phyloP scores from a whole-genome alignment of 2,797 vertebrate genomes.

The Acipenser oxyrinchus region DNA sequence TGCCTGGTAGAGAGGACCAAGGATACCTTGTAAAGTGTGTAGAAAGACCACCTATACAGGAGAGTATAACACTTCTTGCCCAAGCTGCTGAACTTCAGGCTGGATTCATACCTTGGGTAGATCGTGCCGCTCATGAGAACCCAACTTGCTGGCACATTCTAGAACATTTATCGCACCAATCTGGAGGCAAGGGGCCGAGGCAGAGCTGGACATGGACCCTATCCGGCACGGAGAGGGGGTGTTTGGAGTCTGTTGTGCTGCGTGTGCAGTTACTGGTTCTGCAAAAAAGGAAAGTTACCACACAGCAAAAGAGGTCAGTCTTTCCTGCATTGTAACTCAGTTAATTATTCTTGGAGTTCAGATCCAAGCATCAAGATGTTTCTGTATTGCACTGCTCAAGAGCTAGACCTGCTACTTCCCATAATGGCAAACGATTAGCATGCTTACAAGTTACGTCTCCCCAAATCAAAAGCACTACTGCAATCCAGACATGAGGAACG shows the following conservation, averaged over 20 bases:
- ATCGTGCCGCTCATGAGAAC: too few species aligned
- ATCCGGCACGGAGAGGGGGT: neutral
- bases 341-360: neutral
- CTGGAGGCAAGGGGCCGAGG: conserved; percentile 7
- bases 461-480: too few species aligned
- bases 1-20: conserved; percentile 24
- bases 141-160: neutral
- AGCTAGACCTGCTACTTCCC: too few species aligned
- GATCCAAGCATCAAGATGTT: too few species aligned
- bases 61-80: too few species aligned
- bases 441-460: too few species aligned
- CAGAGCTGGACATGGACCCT: neutral
- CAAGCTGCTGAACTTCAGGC: too few species aligned
- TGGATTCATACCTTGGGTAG: too few species aligned
- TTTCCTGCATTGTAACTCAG: neutral
- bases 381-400: too few species aligned
- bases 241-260: neutral
- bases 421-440: too few species aligned
- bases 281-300: neutral
- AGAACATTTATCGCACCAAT: neutral
- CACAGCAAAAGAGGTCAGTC: neutral
- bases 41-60: neutral
- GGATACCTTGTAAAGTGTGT: neutral
- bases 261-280: neutral
- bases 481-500: too few species aligned